Conservation (phyloP, 1,140 invertebrate species). For the Hesperophylax magnus region DNA sequence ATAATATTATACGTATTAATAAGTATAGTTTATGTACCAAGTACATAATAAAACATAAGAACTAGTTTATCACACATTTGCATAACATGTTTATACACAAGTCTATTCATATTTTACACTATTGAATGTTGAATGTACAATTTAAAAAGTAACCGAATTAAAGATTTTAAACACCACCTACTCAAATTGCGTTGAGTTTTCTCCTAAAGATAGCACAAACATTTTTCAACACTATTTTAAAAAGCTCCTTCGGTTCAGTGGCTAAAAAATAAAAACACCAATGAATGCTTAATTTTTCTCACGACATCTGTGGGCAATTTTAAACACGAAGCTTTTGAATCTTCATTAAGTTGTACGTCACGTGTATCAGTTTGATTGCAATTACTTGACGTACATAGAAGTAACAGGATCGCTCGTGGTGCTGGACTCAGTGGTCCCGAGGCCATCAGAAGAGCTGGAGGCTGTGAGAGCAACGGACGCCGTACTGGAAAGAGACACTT, state of each 20-base stretch:
- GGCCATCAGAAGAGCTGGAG: constrained; percentile 54
- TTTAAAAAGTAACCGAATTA: background rate
- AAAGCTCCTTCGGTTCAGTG: no score
- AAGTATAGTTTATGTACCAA: constrained; percentile 12
- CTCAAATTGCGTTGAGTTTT: no score
- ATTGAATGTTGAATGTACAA: background rate
- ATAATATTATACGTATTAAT: background rate
- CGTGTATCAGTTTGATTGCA: background rate
- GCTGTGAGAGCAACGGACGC: constrained; percentile 45
- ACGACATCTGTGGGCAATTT: no score
- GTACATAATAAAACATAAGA: constrained; percentile 17
- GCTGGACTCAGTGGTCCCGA: constrained; percentile 50
- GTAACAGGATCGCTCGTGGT: constrained; percentile 54
- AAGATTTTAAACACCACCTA: no score
- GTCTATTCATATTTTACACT: constrained; percentile 6
- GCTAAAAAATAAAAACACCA: no score
- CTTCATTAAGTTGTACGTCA: no score
- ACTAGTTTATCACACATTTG: constrained; percentile 33
- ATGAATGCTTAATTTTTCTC: no score
- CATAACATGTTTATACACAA: constrained; percentile 31
- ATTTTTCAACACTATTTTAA: no score
- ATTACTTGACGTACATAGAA: constrained; percentile 47
- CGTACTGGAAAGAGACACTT: constrained; percentile 44
- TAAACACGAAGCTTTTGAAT: no score
- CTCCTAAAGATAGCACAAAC: no score